Conservation (phyloP, 2,888 invertebrate species). For the Eupelmus urozonus region DNA sequence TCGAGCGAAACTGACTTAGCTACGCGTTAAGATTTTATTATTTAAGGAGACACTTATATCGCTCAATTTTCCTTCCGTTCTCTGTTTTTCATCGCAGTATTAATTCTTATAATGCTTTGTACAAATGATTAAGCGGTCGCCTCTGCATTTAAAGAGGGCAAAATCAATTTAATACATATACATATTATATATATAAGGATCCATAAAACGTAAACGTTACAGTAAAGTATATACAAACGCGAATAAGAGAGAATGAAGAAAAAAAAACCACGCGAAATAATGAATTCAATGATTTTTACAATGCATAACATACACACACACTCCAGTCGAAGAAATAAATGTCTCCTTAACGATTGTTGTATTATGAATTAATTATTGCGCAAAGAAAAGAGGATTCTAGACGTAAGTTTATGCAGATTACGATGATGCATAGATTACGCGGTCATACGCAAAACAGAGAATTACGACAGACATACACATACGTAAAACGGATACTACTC, state of each 20-base stretch:
- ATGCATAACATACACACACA: constrained; percentile 16
- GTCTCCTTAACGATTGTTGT: constrained; percentile 67
- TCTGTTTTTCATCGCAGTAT: constrained; percentile 43
- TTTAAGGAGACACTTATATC: constrained; percentile 59
- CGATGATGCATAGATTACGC: constrained; percentile 44
- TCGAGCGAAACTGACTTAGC: constrained; percentile 48
- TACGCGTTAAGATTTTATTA: constrained; percentile 55
- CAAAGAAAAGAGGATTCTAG: constrained; percentile 64
- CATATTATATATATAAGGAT: constrained; percentile 8
- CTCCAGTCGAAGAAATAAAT: too few relatives aligned
- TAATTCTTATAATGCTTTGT: constrained; percentile 41
- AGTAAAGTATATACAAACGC: constrained; percentile 20
- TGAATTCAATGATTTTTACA: constrained; percentile 37
- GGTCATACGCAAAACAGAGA: constrained; percentile 28
- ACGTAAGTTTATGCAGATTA: constrained; percentile 55
- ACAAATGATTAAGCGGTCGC: constrained; percentile 35
- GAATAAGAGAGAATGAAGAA: constrained; percentile 15
- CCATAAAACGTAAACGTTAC: constrained; percentile 25
- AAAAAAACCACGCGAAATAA: background rate
- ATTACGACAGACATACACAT: constrained; percentile 9
- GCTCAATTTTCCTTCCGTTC: constrained; percentile 20
- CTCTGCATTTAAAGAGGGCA: constrained; percentile 9
- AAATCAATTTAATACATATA: constrained; percentile 31
- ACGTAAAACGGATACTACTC: constrained; percentile 6
- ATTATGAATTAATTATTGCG: constrained; percentile 63